Evolutionary conservation across 2,797 vertebrate species (phyloP).

Genomic region (Myiotriccus ornatus): DNA sequence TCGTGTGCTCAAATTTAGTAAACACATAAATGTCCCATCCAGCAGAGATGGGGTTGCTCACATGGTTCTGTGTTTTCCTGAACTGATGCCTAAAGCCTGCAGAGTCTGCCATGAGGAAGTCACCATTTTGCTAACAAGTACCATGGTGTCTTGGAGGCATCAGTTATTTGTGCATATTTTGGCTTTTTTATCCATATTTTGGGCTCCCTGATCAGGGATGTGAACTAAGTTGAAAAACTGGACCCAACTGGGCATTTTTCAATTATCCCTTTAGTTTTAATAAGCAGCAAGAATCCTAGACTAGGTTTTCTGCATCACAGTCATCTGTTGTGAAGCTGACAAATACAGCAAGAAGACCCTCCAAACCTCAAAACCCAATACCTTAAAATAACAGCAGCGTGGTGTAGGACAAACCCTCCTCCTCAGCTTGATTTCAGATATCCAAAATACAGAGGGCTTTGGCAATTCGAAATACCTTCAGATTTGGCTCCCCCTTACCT

Average conservation of each 20-base stretch:
- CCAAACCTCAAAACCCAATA: neutral
- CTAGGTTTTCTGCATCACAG: neutral
- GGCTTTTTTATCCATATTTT: neutral
- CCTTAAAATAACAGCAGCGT: neutral
- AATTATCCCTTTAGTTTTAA: neutral
- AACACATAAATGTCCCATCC: neutral
- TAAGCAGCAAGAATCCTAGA: neutral
- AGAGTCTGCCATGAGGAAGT: neutral
- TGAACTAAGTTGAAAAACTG: neutral
- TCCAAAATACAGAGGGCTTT: neutral
- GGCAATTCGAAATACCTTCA: neutral
- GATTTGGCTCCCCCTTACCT: neutral
- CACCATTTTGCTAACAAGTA: neutral
- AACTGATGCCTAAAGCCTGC: neutral
- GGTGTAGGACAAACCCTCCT: neutral
- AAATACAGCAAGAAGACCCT: neutral
- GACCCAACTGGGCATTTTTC: neutral
- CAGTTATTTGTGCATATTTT: neutral
- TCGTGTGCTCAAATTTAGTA: neutral
- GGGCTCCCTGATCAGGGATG: neutral
- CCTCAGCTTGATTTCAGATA: neutral
- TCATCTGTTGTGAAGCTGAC: neutral
- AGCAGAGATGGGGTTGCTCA: neutral
- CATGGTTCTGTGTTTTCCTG: neutral
- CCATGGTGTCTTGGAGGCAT: neutral